These are phyloP conservation scores for Orientallactaga sibirica DNA, from an alignment of 2,797 vertebrate species.

Conservation along the genomic window DNA sequence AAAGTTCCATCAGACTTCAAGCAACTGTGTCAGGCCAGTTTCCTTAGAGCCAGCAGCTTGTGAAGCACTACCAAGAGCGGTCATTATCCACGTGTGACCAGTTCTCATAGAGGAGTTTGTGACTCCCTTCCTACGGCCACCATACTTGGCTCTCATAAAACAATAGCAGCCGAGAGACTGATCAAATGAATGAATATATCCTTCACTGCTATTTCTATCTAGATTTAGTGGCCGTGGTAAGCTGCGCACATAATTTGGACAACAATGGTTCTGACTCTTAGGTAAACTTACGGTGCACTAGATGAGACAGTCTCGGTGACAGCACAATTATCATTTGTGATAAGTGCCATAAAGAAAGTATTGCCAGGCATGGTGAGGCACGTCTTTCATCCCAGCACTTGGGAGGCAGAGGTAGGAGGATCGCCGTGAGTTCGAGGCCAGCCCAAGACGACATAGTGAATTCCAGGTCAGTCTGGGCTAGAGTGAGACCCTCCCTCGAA, in stretches of 20 bases:
- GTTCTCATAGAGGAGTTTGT: slow-evolving; percentile 31
- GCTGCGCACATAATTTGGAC: not conserved
- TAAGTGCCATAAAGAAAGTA: not conserved
- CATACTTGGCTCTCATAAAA: not conserved
- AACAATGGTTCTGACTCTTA: not conserved
- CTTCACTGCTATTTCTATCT: not conserved
- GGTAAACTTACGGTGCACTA: not conserved
- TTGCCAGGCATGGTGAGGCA: no score
- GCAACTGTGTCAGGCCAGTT: not conserved
- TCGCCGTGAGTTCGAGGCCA: no score
- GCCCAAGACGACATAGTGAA: no score
- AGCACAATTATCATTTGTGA: not conserved
- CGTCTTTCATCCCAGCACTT: no score
- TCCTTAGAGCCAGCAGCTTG: not conserved
- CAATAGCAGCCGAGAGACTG: not conserved
- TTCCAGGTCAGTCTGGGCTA: no score
- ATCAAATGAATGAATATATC: not conserved
- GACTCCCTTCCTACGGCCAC: not conserved
- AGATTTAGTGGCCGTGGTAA: slow-evolving; percentile 1
- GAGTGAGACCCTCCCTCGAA: no score
- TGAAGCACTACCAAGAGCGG: not conserved
- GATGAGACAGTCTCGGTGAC: not conserved
- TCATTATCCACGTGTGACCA: not conserved
- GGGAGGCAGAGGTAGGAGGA: no score
- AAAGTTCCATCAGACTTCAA: not conserved